Percentiles rank a stretch among this genome's conserved stretches.
phyloP scores from a whole-genome alignment of 2,888 invertebrate species.

The Acrobasis suavella region DNA sequence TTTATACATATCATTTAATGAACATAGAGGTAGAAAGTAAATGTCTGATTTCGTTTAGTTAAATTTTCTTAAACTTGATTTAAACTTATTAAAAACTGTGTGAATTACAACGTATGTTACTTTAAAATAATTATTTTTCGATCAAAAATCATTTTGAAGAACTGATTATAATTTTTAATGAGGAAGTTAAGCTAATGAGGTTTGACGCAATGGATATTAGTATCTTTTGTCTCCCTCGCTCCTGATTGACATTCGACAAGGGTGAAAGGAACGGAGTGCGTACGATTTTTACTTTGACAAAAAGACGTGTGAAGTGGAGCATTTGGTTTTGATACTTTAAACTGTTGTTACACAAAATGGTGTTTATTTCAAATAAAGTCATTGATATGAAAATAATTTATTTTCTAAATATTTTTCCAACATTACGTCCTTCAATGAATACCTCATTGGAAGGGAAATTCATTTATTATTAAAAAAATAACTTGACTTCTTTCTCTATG shows the following conservation, averaged over 20 bases:
- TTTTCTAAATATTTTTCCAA: too few species aligned
- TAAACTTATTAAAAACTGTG: background rate
- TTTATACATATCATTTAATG: too few species aligned
- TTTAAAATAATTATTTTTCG: background rate
- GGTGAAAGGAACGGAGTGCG: conserved; percentile 59
- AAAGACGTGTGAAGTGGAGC: conserved; percentile 39
- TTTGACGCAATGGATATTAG: conserved; percentile 38
- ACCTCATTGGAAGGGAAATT: too few species aligned
- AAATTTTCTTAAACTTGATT: too few species aligned
- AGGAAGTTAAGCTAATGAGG: conserved; percentile 36
- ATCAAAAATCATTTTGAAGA: background rate
- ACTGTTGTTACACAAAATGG: background rate
- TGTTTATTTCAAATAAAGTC: too few species aligned
- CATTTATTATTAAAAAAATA: too few species aligned
- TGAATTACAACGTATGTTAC: background rate
- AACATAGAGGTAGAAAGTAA: too few species aligned
- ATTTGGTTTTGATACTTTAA: conserved; percentile 54
- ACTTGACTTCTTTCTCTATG: too few species aligned
- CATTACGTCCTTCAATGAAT: too few species aligned
- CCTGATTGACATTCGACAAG: conserved; percentile 39
- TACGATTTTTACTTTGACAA: conserved; percentile 54
- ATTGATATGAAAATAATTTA: too few species aligned
- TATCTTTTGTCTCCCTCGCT: conserved; percentile 29
- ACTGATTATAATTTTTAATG: conserved; percentile 33
- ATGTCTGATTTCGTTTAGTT: too few species aligned